Percentiles rank a stretch among this genome's conserved stretches.
phyloP scores from a whole-genome alignment of 2,888 invertebrate species.

The Mayetiola destructor region DNA sequence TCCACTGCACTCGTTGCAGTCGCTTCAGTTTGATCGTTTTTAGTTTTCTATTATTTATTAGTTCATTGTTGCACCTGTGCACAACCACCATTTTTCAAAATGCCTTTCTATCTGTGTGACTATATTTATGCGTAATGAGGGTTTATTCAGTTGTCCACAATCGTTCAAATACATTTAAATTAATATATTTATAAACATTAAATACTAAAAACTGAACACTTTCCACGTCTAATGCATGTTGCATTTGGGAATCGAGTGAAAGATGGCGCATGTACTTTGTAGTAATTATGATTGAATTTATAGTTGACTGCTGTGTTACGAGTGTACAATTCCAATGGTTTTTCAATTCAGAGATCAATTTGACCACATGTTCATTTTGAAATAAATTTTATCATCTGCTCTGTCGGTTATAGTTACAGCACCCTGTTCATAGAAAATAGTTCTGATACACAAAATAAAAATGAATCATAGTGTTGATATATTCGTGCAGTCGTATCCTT shows the following conservation, averaged over 20 bases:
- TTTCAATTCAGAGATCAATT: background rate
- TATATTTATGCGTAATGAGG: constrained; percentile 2
- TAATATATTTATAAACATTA: too few relatives aligned
- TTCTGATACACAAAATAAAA: too few relatives aligned
- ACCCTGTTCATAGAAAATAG: too few relatives aligned
- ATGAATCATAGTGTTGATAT: too few relatives aligned
- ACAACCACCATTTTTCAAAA: background rate
- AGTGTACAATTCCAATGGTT: background rate
- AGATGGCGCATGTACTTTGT: background rate
- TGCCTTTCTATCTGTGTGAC: background rate
- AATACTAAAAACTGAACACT: too few relatives aligned
- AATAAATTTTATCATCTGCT: constrained; percentile 8
- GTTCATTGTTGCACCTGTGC: constrained; percentile 4
- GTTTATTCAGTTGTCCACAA: too few relatives aligned
- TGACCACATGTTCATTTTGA: constrained; percentile 7
- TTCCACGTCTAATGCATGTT: background rate
- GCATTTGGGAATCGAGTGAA: background rate
- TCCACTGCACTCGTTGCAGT: background rate
- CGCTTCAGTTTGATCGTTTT: background rate
- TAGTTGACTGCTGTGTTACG: too few relatives aligned
- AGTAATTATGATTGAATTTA: too few relatives aligned
- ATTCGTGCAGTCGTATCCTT: too few relatives aligned
- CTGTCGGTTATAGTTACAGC: too few relatives aligned
- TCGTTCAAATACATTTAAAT: too few relatives aligned
- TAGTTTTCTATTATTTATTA: background rate